Percentiles rank a stretch among this genome's conserved stretches.
phyloP scores from a whole-genome alignment of 2,888 invertebrate genomes.

The Bellardia pandia region DNA sequence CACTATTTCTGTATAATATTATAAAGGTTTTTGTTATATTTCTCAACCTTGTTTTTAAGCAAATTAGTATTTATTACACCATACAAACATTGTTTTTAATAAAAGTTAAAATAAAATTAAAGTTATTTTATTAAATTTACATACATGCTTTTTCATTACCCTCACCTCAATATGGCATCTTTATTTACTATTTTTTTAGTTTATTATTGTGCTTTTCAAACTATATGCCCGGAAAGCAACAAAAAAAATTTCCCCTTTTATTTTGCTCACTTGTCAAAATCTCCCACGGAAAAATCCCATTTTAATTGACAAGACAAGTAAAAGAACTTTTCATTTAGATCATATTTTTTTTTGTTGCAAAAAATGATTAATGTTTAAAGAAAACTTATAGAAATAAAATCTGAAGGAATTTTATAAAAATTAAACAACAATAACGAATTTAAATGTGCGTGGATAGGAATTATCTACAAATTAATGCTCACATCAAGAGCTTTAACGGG shows the following conservation, averaged over 20 bases:
- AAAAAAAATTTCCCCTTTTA: constrained; percentile 17
- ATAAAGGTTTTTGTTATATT: too few species aligned
- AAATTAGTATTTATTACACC: too few species aligned
- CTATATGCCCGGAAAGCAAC: background rate
- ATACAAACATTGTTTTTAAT: too few species aligned
- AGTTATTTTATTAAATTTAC: too few species aligned
- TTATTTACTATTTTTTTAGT: too few species aligned
- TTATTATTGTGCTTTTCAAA: too few species aligned
- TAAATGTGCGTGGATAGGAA: constrained; percentile 77
- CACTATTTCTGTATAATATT: too few species aligned
- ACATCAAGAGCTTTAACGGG: constrained; percentile 53
- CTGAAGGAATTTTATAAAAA: constrained; percentile 31
- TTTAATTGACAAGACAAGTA: constrained; percentile 55
- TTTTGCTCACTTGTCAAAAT: constrained; percentile 55
- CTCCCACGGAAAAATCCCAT: constrained; percentile 62
- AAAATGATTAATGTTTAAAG: constrained; percentile 24
- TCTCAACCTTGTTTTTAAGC: too few species aligned
- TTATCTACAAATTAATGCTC: constrained; percentile 70
- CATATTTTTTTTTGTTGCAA: constrained; percentile 37
- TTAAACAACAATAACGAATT: constrained; percentile 39
- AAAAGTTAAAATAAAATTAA: too few species aligned
- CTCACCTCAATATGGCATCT: too few species aligned
- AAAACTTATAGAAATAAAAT: constrained; percentile 31
- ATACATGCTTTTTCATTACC: too few species aligned
- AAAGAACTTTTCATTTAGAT: constrained; percentile 53